Evolutionary conservation across 2,113 vertebrate species (phyloP).

Genomic region (Talpa occidentalis): DNA sequence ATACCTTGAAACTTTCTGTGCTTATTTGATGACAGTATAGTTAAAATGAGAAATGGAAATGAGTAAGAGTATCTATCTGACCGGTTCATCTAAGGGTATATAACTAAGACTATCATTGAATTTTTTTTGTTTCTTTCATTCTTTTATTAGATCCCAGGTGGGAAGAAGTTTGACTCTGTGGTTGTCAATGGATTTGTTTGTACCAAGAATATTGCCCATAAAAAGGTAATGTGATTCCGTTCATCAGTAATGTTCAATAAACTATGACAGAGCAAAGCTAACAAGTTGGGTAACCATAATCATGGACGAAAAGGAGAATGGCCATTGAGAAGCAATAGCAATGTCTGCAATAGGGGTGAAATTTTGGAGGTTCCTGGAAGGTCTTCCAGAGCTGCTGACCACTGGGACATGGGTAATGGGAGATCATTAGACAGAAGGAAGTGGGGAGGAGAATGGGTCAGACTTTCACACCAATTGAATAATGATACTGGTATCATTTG

Average conservation of each 20-base stretch:
- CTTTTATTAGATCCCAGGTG: conserved; percentile 93
- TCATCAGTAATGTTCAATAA: not conserved
- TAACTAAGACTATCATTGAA: not conserved
- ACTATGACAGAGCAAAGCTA: not conserved
- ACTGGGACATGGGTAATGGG: not conserved
- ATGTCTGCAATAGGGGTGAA: not conserved
- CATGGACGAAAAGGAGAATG: not conserved
- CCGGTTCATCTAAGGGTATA: not conserved
- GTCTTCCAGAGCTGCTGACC: not conserved
- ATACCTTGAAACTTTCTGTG: conserved; percentile 7
- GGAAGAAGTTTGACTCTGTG: conserved; percentile 97
- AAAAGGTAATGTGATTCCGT: conserved; percentile 90
- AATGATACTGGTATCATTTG: not conserved
- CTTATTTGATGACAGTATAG: not conserved
- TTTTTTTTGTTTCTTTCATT: conserved; percentile 64
- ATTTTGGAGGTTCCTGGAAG: not conserved
- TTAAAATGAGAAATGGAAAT: conserved; percentile 26
- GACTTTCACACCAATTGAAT: not conserved
- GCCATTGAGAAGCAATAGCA: not conserved
- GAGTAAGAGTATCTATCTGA: conserved; percentile 13
- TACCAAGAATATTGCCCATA: conserved; percentile 98
- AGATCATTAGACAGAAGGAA: not conserved
- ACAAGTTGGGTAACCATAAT: not conserved
- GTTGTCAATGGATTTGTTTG: conserved; percentile 98
- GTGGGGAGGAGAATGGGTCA: not conserved